These are phyloP conservation scores for Herminia tarsipennalis DNA, from an alignment of 2,888 invertebrate genomes.

Conservation along the genomic window DNA sequence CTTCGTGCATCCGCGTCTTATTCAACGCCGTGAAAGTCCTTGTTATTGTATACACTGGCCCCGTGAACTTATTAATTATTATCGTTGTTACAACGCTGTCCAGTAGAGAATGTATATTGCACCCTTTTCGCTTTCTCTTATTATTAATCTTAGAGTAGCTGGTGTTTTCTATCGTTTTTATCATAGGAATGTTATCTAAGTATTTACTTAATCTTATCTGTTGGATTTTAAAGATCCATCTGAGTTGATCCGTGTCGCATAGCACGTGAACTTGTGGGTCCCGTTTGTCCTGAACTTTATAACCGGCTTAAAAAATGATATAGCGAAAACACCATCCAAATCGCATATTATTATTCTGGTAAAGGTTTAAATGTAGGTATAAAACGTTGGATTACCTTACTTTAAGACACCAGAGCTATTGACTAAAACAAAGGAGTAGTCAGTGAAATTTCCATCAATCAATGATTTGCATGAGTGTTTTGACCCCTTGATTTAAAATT, in stretches of 20 bases:
- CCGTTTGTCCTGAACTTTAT: background rate
- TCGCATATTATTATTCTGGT: too few species aligned
- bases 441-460: too few species aligned
- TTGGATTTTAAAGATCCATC: slow-evolving; percentile 21
- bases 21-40: slow-evolving; percentile 72
- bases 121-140: slow-evolving; percentile 38
- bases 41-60: slow-evolving; percentile 54
- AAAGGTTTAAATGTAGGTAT: too few species aligned
- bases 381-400: too few species aligned
- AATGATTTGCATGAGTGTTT: too few species aligned
- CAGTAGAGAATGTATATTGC: slow-evolving; percentile 27
- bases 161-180: slow-evolving; percentile 23
- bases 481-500: too few species aligned
- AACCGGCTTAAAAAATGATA: too few species aligned
- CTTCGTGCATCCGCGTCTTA: slow-evolving; percentile 64
- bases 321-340: too few species aligned
- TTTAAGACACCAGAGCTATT: too few species aligned
- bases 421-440: too few species aligned
- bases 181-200: slow-evolving; percentile 47
- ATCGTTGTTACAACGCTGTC: slow-evolving; percentile 50
- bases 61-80: slow-evolving; percentile 62
- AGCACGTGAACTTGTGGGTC: background rate
- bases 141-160: slow-evolving; percentile 23
- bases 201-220: slow-evolving; percentile 26
- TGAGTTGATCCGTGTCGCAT: background rate